phyloP scores from a whole-genome alignment of 2,113 vertebrate genomes.

The Pseudorasbora parva region DNA sequence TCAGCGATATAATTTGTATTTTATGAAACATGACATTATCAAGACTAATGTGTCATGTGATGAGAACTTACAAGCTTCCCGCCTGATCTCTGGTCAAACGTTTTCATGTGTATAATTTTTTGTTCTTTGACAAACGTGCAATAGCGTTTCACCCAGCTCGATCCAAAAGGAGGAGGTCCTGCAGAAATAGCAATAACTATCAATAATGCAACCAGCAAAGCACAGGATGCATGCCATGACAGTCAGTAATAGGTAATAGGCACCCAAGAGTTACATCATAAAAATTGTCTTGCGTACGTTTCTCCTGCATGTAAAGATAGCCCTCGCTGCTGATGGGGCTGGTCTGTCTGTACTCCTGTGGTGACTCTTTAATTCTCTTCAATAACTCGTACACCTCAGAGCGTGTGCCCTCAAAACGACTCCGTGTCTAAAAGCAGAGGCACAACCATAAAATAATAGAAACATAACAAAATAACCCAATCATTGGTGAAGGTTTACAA shows the following conservation, averaged over 20 bases:
- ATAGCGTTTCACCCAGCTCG: constrained; percentile 98
- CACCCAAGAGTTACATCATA: not conserved
- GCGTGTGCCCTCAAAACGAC: constrained; percentile 92
- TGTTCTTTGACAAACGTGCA: constrained; percentile 93
- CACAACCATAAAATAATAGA: not conserved
- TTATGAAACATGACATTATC: not conserved
- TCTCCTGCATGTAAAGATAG: constrained; percentile 96
- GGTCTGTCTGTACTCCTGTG: constrained; percentile 90
- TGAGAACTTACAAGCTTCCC: constrained; percentile 87
- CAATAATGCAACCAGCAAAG: not conserved
- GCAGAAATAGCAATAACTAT: not conserved
- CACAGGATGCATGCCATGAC: not conserved
- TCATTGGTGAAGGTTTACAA: not conserved
- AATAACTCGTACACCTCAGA: constrained; percentile 93
- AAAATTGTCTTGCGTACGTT: constrained; percentile 78
- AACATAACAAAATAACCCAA: not conserved
- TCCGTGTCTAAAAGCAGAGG: constrained; percentile 81
- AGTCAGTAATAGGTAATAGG: not conserved
- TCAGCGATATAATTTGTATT: not conserved
- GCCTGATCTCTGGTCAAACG: constrained; percentile 94
- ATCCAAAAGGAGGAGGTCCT: constrained; percentile 97
- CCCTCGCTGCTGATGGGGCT: constrained; percentile 91
- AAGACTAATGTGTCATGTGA: not conserved
- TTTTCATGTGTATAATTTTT: constrained; percentile 92
- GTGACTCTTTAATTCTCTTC: constrained; percentile 89